Evolutionary conservation across 2,113 vertebrate genomes (phyloP), one percentile per base, ranked within the genome.

Genomic region (Eudyptes chrysolophus): DNA sequence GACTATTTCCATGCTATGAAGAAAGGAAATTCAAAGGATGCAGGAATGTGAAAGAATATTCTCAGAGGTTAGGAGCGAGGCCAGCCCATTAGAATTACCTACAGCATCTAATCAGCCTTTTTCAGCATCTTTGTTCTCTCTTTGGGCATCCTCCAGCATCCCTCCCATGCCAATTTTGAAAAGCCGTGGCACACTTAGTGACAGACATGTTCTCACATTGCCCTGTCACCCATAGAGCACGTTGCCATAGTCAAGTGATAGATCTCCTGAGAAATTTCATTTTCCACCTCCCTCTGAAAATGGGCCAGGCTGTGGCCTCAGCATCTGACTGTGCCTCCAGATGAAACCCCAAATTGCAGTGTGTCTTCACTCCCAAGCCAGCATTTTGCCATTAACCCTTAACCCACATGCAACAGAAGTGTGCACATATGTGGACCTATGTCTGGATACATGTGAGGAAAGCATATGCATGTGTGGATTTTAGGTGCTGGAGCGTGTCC

Each of bases 361-460:
- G 11, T 49, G 22, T 34, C 38, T 71, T 91, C 29, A 55, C 18
- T 55, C 38, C 9, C 48, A 42, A 48, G 18, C 13, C 60, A 70
- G 20, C 13, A 10, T 55, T 75, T 88, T 78, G 55, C 60, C 38
- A 92, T 74, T 54, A 65, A 44, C 7, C 46, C 94, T 74, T 54
- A 65, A 44, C 7, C 46, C 24, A 26, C 26, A 34, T 0, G 0
- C 18, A 51, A 12, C 16, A 70, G 44, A 90, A 15, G 10, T 30
- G 19, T 44, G 64, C 26, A 27, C 0, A 0, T 15, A 6, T 5
- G 10, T 52, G 64, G 16, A 13, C 13, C 7, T 26, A 2, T 58
- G 30, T 36, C 55, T 72, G 49, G 18, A 17, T 13, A 17, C 24
- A 25, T 5, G 1, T 22, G 22, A 60, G 25, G 49, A 60, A 55